These are phyloP conservation scores for Phrynosoma platyrhinos DNA, from an alignment of 2,113 vertebrate genomes.

Conservation along the genomic window DNA sequence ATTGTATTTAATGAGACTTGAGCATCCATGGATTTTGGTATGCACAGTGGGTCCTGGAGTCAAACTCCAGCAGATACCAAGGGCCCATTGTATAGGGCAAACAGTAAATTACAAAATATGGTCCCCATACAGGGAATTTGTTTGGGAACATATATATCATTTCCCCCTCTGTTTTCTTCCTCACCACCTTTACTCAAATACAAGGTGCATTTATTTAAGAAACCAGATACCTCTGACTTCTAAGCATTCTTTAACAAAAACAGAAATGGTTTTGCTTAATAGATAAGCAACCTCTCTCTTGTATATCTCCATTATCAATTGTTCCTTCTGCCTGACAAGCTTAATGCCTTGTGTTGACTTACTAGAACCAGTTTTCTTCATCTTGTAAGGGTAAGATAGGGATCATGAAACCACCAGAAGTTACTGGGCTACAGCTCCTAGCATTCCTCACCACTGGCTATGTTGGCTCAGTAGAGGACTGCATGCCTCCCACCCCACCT, in stretches of 20 bases:
- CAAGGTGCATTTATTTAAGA: background rate
- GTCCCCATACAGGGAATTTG: background rate
- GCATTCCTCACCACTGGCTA: too few relatives aligned
- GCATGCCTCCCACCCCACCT: too few relatives aligned
- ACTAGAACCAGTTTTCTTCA: background rate
- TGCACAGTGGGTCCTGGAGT: too few relatives aligned
- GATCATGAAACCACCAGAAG: too few relatives aligned
- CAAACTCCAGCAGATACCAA: too few relatives aligned
- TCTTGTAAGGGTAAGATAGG: background rate
- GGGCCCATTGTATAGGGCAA: background rate
- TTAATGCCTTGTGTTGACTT: background rate
- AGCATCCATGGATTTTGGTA: too few relatives aligned
- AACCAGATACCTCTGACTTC: background rate
- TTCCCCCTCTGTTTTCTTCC: background rate
- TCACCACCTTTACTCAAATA: background rate
- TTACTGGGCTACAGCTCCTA: too few relatives aligned
- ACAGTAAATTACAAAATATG: background rate
- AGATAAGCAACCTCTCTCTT: background rate
- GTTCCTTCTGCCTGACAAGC: background rate
- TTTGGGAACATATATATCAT: background rate
- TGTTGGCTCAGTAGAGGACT: too few relatives aligned
- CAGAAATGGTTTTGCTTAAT: background rate
- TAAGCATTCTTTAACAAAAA: background rate
- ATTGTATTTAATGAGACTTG: too few relatives aligned
- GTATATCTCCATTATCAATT: background rate